Evolutionary conservation across 1,140 invertebrate species (phyloP).

Genomic region (Dreissena rostriformis): DNA sequence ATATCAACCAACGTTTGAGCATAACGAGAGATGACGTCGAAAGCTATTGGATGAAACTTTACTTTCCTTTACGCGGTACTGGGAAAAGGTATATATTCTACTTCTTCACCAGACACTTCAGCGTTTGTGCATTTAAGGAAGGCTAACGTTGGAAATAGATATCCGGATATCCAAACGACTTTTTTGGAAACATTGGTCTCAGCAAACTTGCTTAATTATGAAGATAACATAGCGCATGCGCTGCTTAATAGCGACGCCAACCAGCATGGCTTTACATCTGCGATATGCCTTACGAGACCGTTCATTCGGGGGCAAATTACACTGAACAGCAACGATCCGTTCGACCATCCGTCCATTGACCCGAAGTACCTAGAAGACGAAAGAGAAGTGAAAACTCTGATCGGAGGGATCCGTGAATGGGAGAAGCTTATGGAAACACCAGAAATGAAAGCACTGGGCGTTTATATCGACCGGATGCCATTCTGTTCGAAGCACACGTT

Average conservation of each 20-base stretch:
- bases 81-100: conserved; percentile 58
- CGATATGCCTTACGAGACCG: conserved; percentile 56
- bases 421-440: conserved; percentile 34
- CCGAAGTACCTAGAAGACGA: conserved; percentile 82
- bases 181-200: not conserved
- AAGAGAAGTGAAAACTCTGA: conserved; percentile 51
- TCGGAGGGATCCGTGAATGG: conserved; percentile 28
- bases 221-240: conserved; percentile 20
- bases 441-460: conserved; percentile 42
- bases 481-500: conserved; percentile 35
- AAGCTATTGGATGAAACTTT: conserved; percentile 39
- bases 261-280: not conserved
- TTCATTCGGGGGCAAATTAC: conserved; percentile 73
- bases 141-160: conserved; percentile 20
- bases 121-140: conserved; percentile 1
- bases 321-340: conserved; percentile 86
- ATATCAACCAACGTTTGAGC: conserved; percentile 50
- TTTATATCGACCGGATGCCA: conserved; percentile 14
- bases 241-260: not conserved
- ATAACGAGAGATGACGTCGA: conserved; percentile 48
- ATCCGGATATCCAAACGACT: conserved; percentile 45
- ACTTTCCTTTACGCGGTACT: conserved; percentile 61
- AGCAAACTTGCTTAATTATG: conserved; percentile 1
- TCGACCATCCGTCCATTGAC: conserved; percentile 91
- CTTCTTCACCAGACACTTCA: not conserved